Evolutionary conservation across 92 coral and sea anemone genomes (phyloP), one percentile per base, ranked within the genome.

Genomic region (Chrysogorgia sp.): DNA sequence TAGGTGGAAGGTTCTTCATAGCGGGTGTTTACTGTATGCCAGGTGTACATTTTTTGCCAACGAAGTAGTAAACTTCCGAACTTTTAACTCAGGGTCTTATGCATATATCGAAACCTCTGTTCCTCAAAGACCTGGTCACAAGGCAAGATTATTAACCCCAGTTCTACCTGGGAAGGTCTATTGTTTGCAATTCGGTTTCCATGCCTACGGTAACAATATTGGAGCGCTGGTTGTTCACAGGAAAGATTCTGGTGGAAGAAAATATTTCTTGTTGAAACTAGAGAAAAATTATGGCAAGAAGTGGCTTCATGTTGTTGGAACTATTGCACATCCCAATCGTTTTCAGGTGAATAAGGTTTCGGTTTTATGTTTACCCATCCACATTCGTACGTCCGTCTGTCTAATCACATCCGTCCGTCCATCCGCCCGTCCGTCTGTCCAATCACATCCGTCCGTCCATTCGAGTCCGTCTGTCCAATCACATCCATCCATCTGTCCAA

Each of bases 111-210:
- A 72, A 24, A 21, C 64, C 0, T 72, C 79, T 12, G 15, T 17
- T 10, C 79, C 79, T 53, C 64, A 65, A 19, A 58, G 43, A 22
- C 0, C 15, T n/a, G 65, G 59, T 14, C 48, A 72, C 79, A 53
- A 58, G 7, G 63, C 79, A n/a, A 56, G 48, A 26, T 34, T 72
- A 8, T 21, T 20, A 0, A 53, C 43, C 48, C 61, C 66, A 9
- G 66, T 53, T 43, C 2, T 72, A 10, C 65, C 63, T 29, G 50
- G 47, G 10, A 72, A 53, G 79, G 33, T 72, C 14, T 72, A 72
- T 17, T 72, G 79, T 33, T n/a, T 72, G 34, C 79, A 56, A 20
- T 72, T 72, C 37, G 79, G 79, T 20, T 72, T 53, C 31, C 79
- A 72, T 28, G 79, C 79, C 22, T 50, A 40, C 24, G 79, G 79